Evolutionary conservation across 2,888 invertebrate genomes (phyloP).

Genomic region (Loripinus fragilis): DNA sequence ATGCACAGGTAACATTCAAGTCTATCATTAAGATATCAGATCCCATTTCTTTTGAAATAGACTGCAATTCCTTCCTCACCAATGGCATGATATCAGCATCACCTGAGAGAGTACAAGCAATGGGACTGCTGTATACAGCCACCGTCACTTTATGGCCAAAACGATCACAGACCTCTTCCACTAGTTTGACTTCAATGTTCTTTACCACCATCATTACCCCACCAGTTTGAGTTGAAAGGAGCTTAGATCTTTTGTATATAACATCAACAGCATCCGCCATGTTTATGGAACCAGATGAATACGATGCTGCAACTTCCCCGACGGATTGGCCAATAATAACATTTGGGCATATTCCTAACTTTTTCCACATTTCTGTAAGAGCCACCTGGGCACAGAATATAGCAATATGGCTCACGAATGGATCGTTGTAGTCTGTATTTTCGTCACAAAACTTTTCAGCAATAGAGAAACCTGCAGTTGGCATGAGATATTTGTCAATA

Average conservation of each 20-base stretch:
- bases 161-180: slow-evolving; percentile 32
- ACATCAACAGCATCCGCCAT: slow-evolving; percentile 66
- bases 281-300: slow-evolving; percentile 54
- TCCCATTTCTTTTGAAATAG: neutral
- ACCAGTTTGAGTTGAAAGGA: slow-evolving; percentile 56
- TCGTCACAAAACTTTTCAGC: neutral
- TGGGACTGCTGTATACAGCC: slow-evolving; percentile 37
- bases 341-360: slow-evolving; percentile 61
- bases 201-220: slow-evolving; percentile 69
- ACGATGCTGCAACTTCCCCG: slow-evolving; percentile 73
- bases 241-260: slow-evolving; percentile 65
- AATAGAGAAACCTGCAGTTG: neutral
- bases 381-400: slow-evolving; percentile 72
- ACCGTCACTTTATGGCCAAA: slow-evolving; percentile 33
- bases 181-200: slow-evolving; percentile 27
- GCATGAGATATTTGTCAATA: neutral
- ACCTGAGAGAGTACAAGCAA: slow-evolving; percentile 29
- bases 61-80: neutral
- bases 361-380: slow-evolving; percentile 58
- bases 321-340: slow-evolving; percentile 72
- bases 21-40: slow-evolving; percentile 1
- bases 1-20: slow-evolving; percentile 25
- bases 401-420: slow-evolving; percentile 63
- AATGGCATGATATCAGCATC: neutral
- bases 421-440: slow-evolving; percentile 34